Base-by-base conservation (phyloP, 2,888 invertebrate species). In the Acronicta alni region DNA sequence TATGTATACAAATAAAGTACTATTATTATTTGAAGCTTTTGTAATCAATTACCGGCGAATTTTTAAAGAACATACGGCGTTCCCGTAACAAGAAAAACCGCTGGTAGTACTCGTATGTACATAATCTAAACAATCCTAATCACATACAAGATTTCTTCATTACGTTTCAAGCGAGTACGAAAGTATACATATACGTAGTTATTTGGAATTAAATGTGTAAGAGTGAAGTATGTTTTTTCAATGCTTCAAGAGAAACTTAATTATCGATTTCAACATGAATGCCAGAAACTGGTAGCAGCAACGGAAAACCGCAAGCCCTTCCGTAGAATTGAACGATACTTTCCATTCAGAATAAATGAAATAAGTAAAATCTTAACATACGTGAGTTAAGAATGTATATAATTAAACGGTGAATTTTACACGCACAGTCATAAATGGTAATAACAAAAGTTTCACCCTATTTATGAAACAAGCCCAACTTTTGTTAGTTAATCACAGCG, bases 371-470 rank as follows among this genome's bases (percentile, higher is more conserved):
- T 70, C 72, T 77, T 58, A 61, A 61, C 63, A 64, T 67, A 57
- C 59, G 66, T 66, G 79, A 82, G 80, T 81, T 83, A 79, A 81
- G 83, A 83, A 80, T 77, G 79, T 82, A 79, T 77, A 81, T 89
- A 89, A 89, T 89, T 87, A 88, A 84, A 87, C 81, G 82, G 72
- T 77, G 82, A 83, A 87, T 84, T 81, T 80, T 84, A 81, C 82
- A 67, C 79, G 77, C 80, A 76, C 83, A 72, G 79, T 74, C 80
- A 81, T 85, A 85, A 87, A 84, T 79, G 83, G 83, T 87, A 87
- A 86, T 87, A 89, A 87, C 86, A 81, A 84, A 89, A 90, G 86
- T 89, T 89, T 75, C 61, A 58, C 77, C 80, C 82, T 82, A 83
- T 73, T 68, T 55, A 83, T 82, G 84, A 81, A 85, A 83, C 80